Evolutionary conservation across 2,113 vertebrate species (phyloP).

Genomic region (Neofelis nebulosa): DNA sequence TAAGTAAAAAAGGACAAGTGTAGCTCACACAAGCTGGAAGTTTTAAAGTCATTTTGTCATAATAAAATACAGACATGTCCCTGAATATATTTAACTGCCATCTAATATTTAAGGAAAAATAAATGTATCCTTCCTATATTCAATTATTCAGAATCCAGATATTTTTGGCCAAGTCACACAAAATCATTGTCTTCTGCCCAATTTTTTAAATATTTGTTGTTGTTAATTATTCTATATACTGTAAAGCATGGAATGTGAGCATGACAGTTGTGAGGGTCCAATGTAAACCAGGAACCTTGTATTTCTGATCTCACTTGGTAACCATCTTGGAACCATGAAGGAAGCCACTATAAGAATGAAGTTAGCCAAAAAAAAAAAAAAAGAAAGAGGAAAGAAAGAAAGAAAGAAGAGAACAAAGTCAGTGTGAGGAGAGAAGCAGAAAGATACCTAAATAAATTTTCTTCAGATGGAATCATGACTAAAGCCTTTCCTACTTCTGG

Average conservation of each 20-base stretch:
- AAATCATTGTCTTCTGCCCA: not conserved
- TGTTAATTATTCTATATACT: not conserved
- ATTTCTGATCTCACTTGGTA: not conserved
- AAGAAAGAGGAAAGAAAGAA: not conserved
- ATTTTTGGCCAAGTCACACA: not conserved
- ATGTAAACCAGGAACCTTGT: not conserved
- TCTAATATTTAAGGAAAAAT: conserved; percentile 17
- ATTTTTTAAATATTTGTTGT: not conserved
- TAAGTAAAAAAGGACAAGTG: not conserved
- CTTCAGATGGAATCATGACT: not conserved
- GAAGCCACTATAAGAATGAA: not conserved
- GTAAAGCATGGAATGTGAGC: rapidly evolving
- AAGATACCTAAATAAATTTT: not conserved
- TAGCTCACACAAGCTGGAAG: not conserved
- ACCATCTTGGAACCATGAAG: not conserved
- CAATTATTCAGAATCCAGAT: not conserved
- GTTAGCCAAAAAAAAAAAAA: not conserved
- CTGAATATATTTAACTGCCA: not conserved
- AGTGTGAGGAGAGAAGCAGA: not conserved
- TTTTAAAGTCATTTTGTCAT: not conserved
- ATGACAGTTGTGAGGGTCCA: not conserved
- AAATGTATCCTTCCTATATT: not conserved
- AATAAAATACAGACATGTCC: not conserved
- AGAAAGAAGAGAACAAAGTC: not conserved
- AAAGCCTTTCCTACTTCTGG: not conserved